Conservation (phyloP, 2,888 invertebrate genomes). For the Drosophila borborema region DNA sequence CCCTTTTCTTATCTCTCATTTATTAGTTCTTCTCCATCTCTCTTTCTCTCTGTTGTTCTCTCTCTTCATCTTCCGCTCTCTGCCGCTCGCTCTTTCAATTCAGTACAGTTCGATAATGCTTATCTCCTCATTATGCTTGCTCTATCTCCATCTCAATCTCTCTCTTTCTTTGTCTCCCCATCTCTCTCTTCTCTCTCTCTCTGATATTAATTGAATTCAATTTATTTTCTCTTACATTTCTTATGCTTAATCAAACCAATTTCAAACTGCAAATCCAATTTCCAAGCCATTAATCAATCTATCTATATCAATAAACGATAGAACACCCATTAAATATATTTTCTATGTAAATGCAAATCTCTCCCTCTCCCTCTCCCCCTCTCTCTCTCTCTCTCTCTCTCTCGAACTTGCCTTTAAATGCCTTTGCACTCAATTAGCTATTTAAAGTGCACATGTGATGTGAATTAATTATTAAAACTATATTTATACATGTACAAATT, state of each 20-base stretch:
- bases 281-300: too few relatives aligned
- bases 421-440: background rate
- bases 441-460: background rate
- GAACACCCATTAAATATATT: too few relatives aligned
- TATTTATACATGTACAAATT: background rate
- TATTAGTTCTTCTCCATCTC: too few relatives aligned
- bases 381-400: too few relatives aligned
- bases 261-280: fast-evolving
- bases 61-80: too few relatives aligned
- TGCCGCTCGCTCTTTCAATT: background rate
- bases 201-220: background rate
- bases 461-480: background rate
- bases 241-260: background rate
- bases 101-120: too few relatives aligned
- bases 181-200: background rate
- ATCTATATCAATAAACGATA: too few relatives aligned
- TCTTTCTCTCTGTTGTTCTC: too few relatives aligned
- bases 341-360: too few relatives aligned
- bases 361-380: too few relatives aligned
- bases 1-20: too few relatives aligned
- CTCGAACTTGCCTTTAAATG: background rate
- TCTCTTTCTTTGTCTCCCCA: background rate
- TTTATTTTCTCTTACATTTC: background rate
- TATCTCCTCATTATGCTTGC: background rate
- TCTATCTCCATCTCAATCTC: background rate